Evolutionary conservation across 2,797 vertebrate species (phyloP).

Genomic region (Chloroceryle amazona): DNA sequence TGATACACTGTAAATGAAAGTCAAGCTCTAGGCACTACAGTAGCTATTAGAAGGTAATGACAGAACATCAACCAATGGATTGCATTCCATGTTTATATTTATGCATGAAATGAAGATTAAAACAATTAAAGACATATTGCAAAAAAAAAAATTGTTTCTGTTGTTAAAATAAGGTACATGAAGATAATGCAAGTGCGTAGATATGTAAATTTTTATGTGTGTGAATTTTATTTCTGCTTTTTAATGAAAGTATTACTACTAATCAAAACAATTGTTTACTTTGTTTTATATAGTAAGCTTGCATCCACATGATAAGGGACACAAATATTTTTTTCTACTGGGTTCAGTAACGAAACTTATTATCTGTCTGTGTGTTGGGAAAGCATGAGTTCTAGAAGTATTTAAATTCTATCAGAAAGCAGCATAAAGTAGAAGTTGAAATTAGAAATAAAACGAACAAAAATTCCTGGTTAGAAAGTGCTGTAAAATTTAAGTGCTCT

Average conservation of each 20-base stretch:
- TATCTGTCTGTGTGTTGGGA: neutral
- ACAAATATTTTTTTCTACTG: neutral
- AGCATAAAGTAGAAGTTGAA: neutral
- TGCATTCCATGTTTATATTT: neutral
- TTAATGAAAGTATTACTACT: neutral
- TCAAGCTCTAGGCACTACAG: neutral
- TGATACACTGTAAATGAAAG: neutral
- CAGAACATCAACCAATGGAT: neutral
- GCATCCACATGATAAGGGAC: slow-evolving; percentile 6
- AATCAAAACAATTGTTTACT: neutral
- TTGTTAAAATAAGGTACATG: neutral
- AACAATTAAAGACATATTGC: neutral
- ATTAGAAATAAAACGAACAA: neutral
- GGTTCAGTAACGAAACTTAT: neutral
- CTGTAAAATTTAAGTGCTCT: neutral
- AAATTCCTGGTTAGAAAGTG: neutral
- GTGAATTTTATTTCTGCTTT: neutral
- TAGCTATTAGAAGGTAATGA: neutral
- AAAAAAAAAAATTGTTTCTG: neutral
- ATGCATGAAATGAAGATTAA: neutral
- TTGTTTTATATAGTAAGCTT: neutral
- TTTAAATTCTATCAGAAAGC: neutral
- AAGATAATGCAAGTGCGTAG: neutral
- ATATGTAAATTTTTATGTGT: neutral
- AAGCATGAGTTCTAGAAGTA: neutral